Evolutionary conservation across 2,797 vertebrate genomes (phyloP).

Genomic region (Clamator glandarius): DNA sequence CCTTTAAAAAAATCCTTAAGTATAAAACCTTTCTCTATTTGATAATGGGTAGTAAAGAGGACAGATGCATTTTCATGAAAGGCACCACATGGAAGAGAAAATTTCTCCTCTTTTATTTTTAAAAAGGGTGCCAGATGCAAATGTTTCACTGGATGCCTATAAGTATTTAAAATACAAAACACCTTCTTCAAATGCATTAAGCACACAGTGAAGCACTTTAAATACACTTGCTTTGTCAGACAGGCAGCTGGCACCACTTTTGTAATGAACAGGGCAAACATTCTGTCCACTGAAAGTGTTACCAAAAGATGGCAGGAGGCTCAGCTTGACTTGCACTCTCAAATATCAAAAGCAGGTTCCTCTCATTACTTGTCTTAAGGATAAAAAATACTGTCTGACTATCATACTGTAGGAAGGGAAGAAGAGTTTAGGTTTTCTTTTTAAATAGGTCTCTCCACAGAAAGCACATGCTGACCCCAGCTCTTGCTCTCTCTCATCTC

Average conservation of each 20-base stretch:
- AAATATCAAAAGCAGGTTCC: conserved; percentile 45
- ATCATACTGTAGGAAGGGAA: conserved; percentile 24
- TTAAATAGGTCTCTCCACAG: not conserved
- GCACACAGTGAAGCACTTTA: conserved; percentile 58
- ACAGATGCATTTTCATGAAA: conserved; percentile 72
- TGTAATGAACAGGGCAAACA: conserved; percentile 42
- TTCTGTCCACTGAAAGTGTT: conserved; percentile 47
- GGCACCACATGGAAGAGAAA: conserved; percentile 68
- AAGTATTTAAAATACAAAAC: conserved; percentile 75
- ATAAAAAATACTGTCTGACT: not conserved
- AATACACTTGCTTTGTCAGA: conserved; percentile 67
- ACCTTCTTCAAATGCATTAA: conserved; percentile 73
- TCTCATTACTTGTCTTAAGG: conserved; percentile 16
- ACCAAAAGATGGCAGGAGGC: conserved; percentile 62
- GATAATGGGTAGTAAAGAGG: conserved; percentile 58
- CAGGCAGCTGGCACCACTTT: conserved; percentile 71
- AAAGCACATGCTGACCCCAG: fast-evolving
- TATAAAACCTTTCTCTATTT: conserved; percentile 59
- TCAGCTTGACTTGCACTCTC: not conserved
- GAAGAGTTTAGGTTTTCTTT: not conserved
- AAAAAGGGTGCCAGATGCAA: conserved; percentile 74
- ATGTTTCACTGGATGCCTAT: conserved; percentile 67
- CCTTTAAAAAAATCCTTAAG: conserved; percentile 12
- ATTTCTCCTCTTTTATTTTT: conserved; percentile 64
- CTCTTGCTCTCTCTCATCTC: not conserved